A percentile compares a stretch with the other conserved stretches of the same genome.
phyloP scores from a whole-genome alignment of 2,797 vertebrate genomes.

The Linurgus olivaceus region DNA sequence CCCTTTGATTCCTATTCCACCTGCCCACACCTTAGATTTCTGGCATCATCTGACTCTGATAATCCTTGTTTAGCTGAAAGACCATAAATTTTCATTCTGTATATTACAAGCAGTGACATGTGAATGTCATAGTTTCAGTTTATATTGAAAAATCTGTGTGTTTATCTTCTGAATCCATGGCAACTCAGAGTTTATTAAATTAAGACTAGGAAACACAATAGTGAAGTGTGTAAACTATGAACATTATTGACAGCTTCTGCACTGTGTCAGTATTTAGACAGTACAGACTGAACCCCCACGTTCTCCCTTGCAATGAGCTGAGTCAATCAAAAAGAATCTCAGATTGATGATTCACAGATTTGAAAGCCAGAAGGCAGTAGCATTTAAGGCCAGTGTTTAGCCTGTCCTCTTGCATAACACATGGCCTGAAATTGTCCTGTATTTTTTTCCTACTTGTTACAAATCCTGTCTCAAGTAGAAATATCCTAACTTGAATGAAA shows the following conservation, averaged over 20 bases:
- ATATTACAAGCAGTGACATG: not conserved
- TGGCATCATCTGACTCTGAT: not conserved
- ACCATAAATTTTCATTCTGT: not conserved
- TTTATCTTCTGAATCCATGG: not conserved
- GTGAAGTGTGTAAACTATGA: not conserved
- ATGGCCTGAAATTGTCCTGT: rapidly evolving
- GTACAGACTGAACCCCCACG: not conserved
- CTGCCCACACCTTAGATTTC: not conserved
- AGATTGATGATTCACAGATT: not conserved
- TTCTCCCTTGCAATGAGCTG: not conserved
- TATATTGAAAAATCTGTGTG: not conserved
- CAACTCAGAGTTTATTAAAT: not conserved
- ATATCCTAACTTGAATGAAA: not conserved
- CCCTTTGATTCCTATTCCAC: not conserved
- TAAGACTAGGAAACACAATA: not conserved
- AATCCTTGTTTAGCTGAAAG: not conserved
- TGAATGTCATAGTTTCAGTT: not conserved
- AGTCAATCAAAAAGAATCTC: not conserved
- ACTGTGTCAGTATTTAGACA: not conserved
- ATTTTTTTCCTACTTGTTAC: not conserved
- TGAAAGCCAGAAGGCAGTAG: not conserved
- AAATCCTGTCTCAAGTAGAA: not conserved
- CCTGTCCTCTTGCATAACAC: not conserved
- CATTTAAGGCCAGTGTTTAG: not conserved
- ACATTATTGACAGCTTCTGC: not conserved